Conservation (phyloP, 2,113 vertebrate genomes). For the Phoxinus phoxinus region DNA sequence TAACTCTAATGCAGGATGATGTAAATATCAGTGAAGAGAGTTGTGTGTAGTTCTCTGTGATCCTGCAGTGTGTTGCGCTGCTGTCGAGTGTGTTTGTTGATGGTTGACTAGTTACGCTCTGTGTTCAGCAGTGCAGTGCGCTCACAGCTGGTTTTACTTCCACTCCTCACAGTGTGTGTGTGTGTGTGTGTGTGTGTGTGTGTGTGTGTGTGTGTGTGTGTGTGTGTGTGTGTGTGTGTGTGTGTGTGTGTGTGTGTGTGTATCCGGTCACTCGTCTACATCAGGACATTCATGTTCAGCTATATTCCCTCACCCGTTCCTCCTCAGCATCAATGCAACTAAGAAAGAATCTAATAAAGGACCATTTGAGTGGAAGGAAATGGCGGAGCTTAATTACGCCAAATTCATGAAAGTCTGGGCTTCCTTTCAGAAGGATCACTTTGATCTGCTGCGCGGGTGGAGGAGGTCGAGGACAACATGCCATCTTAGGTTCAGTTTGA, state of each 20-base stretch:
- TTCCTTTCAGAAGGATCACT: constrained; percentile 65
- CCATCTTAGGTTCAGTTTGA: constrained; percentile 67
- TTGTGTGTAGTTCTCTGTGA: not conserved
- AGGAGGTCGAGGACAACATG: constrained; percentile 58
- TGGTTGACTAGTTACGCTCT: not conserved
- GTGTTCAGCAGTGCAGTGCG: not conserved
- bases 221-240: constrained; percentile 29
- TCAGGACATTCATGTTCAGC: constrained; percentile 4
- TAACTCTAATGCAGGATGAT: not conserved
- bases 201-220: constrained; percentile 24
- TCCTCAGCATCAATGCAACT: not conserved
- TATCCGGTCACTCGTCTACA: not conserved
- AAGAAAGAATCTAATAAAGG: constrained; percentile 53
- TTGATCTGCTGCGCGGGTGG: constrained; percentile 68
- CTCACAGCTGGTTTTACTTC: constrained; percentile 26
- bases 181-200: constrained; percentile 29
- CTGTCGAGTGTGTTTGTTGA: constrained; percentile 19
- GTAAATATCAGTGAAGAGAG: not conserved
- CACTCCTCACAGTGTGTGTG: constrained; percentile 8
- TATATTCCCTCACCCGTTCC: not conserved
- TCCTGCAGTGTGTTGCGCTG: not conserved
- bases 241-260: constrained; percentile 27
- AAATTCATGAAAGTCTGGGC: constrained; percentile 64
- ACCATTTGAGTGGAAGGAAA: constrained; percentile 74
- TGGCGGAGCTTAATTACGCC: constrained; percentile 70